Conservation (phyloP, 1,140 invertebrate species). For the Cotesia glomerata region DNA sequence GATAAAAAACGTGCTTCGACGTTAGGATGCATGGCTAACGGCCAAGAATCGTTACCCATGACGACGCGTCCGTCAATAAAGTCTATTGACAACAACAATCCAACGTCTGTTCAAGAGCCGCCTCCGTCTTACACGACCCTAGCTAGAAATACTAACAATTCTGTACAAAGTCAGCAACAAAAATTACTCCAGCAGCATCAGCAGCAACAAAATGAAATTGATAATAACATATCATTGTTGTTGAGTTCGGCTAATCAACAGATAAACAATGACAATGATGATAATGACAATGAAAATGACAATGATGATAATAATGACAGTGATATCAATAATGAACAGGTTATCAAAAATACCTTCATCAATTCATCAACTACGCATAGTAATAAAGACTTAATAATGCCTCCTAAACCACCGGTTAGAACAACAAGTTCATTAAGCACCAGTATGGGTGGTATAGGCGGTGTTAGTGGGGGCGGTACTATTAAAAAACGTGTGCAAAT, state of each 20-base stretch:
- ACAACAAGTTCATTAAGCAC: conserved; percentile 58
- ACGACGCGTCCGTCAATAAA: conserved; percentile 45
- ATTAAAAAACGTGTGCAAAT: conserved; percentile 72
- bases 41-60: conserved; percentile 57
- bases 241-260: neutral
- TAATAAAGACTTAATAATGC: conserved; percentile 31
- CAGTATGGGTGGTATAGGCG: conserved; percentile 50
- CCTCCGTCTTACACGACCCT: conserved; percentile 62
- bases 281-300: too few species aligned
- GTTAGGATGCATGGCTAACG: conserved; percentile 48
- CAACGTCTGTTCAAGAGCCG: conserved; percentile 49
- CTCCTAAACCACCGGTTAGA: conserved; percentile 60
- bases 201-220: conserved; percentile 12
- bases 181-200: conserved; percentile 38
- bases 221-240: neutral
- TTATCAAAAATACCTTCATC: conserved; percentile 28
- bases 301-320: too few species aligned
- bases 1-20: conserved; percentile 58
- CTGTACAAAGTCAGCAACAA: conserved; percentile 39
- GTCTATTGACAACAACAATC: conserved; percentile 37
- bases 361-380: conserved; percentile 43
- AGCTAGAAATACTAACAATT: conserved; percentile 54
- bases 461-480: conserved; percentile 50
- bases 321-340: conserved; percentile 33
- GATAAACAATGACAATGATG: conserved; percentile 7